Evolutionary conservation across 2,113 vertebrate genomes (phyloP).

Genomic region (Apistogramma diplotaenia): DNA sequence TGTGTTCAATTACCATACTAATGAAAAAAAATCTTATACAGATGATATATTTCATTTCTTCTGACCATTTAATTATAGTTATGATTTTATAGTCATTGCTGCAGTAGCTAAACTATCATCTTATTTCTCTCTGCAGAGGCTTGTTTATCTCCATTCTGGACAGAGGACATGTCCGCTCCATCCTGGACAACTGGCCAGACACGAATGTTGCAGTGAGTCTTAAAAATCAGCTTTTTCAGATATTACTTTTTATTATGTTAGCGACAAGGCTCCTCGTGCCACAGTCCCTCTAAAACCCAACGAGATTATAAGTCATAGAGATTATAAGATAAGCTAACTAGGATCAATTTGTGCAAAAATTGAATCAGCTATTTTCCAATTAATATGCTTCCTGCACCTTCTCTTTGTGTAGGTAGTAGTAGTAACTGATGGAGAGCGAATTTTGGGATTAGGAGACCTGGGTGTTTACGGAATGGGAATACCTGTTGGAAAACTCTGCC

Average conservation of each 20-base stretch:
- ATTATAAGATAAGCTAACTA: no score
- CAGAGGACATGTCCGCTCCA: slow-evolving; percentile 91
- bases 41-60: background rate
- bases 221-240: background rate
- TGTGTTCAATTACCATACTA: background rate
- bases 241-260: background rate
- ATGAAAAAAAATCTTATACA: background rate
- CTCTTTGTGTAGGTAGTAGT: slow-evolving; percentile 85
- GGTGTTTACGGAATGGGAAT: slow-evolving; percentile 98
- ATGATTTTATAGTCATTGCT: background rate
- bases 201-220: slow-evolving; percentile 86
- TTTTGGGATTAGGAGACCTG: slow-evolving; percentile 93
- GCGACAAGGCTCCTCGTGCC: background rate
- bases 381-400: background rate
- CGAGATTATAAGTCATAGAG: no score
- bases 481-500: slow-evolving; percentile 93
- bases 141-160: slow-evolving; percentile 96
- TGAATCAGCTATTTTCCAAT: background rate
- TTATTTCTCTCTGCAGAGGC: slow-evolving; percentile 79
- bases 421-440: slow-evolving; percentile 95
- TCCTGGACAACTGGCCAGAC: slow-evolving; percentile 98
- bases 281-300: background rate
- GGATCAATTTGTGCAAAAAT: background rate
- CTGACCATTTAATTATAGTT: background rate
- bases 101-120: background rate